Base-by-base conservation (phyloP, 2,888 invertebrate species). In the Gymnoscelis rufifasciata region DNA sequence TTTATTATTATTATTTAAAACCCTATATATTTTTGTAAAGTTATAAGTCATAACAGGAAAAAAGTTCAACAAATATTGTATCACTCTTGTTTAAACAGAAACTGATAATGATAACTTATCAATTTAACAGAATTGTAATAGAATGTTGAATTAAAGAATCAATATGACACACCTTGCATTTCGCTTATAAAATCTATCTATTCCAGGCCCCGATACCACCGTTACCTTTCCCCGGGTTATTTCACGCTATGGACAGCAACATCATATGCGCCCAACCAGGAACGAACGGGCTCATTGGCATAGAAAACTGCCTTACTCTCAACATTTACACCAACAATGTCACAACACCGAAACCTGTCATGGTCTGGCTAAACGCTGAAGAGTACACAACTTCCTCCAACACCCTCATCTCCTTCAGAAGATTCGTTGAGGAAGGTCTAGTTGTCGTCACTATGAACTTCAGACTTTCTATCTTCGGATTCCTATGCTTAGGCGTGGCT, bases 381-480 rank as follows among this genome's bases (percentile, higher is more conserved):
- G 79, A 81, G 24, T 84, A 78, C 49, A 68, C 63, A 1, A 68
- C 56, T 2, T 60, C 71, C 0, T 55, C 62, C 11, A 60, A 59
- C 0, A 67, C 64, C 14, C 54, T 69, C n/a, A 62, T 63, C 14
- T 72, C 80, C 0, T 88, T 90, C 12, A 88, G 91, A 62, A 91
- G 91, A 67, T 74, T 94, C 7, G 90, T 93, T 0, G 86, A 91
- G 26, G 90, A 91, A 38, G 78, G 92, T n/a, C 77, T 93, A 4
- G 91, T 94, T 0, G 90, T 94, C 0, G 78, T 87, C 1, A 89
- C 91, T 3, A 79, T 93, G 38, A 93, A 92, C 66, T 94, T 93
- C 67, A 84, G 94, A 31, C 82, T 92, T n/a, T 94, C 94, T 31
- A 90, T 94, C 19, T 94, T 94, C 57, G 94, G 93, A 19, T 93